These are phyloP conservation scores for Linnaemya tessellans DNA, from an alignment of 2,888 invertebrate species.

Conservation along the genomic window DNA sequence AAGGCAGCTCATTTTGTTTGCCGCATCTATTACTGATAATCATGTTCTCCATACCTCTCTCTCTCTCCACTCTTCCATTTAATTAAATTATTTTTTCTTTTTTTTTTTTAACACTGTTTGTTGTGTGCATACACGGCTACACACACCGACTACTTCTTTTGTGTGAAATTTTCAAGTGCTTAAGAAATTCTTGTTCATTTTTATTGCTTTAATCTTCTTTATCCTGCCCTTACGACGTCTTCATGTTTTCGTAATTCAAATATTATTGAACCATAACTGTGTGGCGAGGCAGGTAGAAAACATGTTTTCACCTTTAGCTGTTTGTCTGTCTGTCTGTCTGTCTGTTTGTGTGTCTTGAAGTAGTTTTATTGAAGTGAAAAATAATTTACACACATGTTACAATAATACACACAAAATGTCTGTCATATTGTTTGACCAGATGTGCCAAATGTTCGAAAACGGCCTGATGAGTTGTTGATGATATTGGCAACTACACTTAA, in stretches of 20 bases:
- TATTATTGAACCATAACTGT: slow-evolving; percentile 64
- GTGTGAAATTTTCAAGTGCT: slow-evolving; percentile 15
- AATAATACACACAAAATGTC: slow-evolving; percentile 26
- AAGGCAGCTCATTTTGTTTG: too few species aligned
- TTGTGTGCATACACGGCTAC: slow-evolving; percentile 21
- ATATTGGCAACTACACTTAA: neutral
- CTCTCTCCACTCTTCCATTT: neutral
- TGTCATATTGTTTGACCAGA: slow-evolving; percentile 67
- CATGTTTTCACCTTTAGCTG: slow-evolving; percentile 34
- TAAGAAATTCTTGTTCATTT: slow-evolving; percentile 22
- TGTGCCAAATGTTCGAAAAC: slow-evolving; percentile 52
- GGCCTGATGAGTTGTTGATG: neutral
- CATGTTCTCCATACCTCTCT: neutral
- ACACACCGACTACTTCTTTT: slow-evolving; percentile 22
- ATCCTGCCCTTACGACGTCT: neutral
- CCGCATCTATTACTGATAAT: neutral
- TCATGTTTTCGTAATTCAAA: slow-evolving; percentile 26
- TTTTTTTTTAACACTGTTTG: slow-evolving; percentile 13
- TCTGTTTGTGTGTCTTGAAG: neutral
- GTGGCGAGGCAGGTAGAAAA: slow-evolving; percentile 48
- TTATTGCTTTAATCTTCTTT: slow-evolving; percentile 28
- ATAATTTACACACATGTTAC: slow-evolving; percentile 62
- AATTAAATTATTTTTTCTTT: neutral
- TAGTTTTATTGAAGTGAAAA: slow-evolving; percentile 46
- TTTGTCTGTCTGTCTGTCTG: slow-evolving; percentile 30